Evolutionary conservation across 2,113 vertebrate species (phyloP).

Genomic region (Ailurus styani): DNA sequence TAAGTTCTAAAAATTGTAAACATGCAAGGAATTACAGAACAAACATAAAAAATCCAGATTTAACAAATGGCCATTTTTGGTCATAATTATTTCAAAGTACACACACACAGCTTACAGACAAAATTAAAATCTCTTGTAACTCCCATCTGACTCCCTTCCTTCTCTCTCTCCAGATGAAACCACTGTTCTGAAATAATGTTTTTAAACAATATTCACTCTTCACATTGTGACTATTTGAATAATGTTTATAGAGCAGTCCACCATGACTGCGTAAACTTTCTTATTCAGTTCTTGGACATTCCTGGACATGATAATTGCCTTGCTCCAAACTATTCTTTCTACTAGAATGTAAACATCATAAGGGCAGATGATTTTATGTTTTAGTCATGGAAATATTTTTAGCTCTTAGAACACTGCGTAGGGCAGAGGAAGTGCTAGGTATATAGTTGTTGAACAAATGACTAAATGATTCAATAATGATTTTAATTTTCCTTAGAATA

Average conservation of each 20-base stretch:
- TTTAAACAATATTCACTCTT: conserved; percentile 9
- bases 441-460: neutral
- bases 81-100: neutral
- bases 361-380: neutral
- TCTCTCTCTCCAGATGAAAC: neutral
- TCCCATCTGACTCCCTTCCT: neutral
- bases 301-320: neutral
- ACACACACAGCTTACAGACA: neutral
- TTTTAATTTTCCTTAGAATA: neutral
- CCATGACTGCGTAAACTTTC: neutral
- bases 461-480: neutral
- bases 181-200: neutral
- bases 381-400: neutral
- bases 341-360: neutral
- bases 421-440: neutral
- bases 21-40: neutral
- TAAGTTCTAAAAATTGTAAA: neutral
- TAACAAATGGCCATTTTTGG: neutral
- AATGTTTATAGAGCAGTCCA: neutral
- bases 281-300: conserved; percentile 13
- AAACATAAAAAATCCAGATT: neutral
- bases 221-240: neutral
- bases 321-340: conserved; percentile 7
- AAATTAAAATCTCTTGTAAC: neutral
- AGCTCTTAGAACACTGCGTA: neutral